Evolutionary conservation across 2,797 vertebrate genomes (phyloP).

Genomic region (Oceanodroma leucorhoa): DNA sequence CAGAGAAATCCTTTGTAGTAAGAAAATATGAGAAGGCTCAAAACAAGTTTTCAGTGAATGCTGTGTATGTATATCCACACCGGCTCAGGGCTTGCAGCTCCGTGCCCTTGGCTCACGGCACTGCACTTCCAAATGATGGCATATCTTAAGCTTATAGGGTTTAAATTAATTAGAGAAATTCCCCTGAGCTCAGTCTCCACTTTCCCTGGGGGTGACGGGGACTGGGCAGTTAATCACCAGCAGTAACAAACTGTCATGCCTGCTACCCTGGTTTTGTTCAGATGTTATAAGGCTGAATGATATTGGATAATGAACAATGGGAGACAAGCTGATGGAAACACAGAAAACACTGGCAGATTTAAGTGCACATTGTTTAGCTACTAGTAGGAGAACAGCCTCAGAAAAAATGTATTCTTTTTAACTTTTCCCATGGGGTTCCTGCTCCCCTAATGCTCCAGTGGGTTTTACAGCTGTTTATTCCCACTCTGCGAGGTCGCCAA

Average conservation of each 20-base stretch:
- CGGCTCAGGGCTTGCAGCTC: not conserved
- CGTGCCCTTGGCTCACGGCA: not conserved
- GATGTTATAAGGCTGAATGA: constrained; percentile 55
- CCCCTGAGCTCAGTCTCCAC: constrained; percentile 23
- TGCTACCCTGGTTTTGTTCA: constrained; percentile 54
- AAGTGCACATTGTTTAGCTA: constrained; percentile 48
- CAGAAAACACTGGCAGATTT: constrained; percentile 48
- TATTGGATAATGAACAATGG: constrained; percentile 62
- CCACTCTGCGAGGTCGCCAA: not conserved
- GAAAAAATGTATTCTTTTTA: not conserved
- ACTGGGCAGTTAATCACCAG: constrained; percentile 41
- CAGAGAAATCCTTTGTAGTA: not conserved
- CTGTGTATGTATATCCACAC: not conserved
- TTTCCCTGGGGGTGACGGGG: constrained; percentile 5
- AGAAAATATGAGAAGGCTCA: not conserved
- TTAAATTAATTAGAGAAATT: constrained; percentile 26
- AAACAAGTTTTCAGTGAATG: not conserved
- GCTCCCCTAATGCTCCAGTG: not conserved
- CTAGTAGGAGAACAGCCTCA: not conserved
- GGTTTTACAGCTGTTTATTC: not conserved
- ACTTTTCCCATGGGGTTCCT: constrained; percentile 9
- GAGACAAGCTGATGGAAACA: constrained; percentile 50
- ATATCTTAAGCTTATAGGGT: not conserved
- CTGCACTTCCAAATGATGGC: not conserved
- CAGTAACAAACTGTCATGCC: not conserved